Base-by-base conservation (phyloP, 2,797 vertebrate species). In the Rhyacichthys aspro region DNA sequence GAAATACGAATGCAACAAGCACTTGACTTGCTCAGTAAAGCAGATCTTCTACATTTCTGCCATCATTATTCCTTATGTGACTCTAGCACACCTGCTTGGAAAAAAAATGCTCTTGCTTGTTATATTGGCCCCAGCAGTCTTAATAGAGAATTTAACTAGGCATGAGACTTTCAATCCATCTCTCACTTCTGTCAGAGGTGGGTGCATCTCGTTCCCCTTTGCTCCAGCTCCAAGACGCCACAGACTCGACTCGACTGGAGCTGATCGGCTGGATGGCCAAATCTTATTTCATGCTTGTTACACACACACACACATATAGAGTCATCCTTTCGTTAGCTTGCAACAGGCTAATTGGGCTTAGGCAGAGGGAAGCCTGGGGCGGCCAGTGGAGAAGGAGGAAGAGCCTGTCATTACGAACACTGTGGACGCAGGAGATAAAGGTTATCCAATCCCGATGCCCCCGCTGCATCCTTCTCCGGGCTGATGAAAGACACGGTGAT, bases 341-440 rank as follows among this genome's bases (percentile, higher is more conserved):
- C 86, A 90, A 85, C 83, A 88, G 86, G 83, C 88, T 92, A 92
- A 92, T 90, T 91, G 87, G 79, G 60, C 76, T 76, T 65, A 75
- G 70, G 80, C 66, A 55, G 43, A 61, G 59, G 67, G 61, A 41
- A 63, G 77, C 86, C 65, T 15, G 44, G 64, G 79, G 81, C 59
- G 43, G 63, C 44, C 63, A 59, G 56, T 64, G 17, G 11, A 59
- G 67, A 72, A 78, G 48, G 54, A 55, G 54, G 59, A 55, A 63
- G 64, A 69, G 71, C 18, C 36, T 72, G 66, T 76, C 69, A 68
- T 77, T 69, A 65, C 43, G 60, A 76, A 66, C 68, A 73, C 64
- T 41, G 68, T n/a, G 60, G 49, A 72, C 42, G 50, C 57, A 56
- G 47, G 55, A 72, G 71, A 66, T 76, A 76, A 82, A 80, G 80